phyloP scores from a whole-genome alignment of 2,888 invertebrate species.

The Nomada hirtipes region DNA sequence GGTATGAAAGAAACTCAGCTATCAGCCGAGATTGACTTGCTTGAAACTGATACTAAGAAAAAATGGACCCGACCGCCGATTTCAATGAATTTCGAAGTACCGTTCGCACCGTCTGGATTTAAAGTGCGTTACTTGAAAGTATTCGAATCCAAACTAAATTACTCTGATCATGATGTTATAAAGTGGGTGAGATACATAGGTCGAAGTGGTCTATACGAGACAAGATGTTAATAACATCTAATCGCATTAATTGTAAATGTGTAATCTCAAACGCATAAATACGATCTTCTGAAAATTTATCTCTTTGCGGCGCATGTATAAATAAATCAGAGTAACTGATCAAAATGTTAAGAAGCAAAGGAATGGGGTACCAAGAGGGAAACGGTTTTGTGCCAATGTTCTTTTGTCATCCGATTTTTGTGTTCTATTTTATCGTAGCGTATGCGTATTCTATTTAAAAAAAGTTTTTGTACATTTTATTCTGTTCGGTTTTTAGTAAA shows the following conservation, averaged over 20 bases:
- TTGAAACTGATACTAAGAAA: constrained; percentile 99
- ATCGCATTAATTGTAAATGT: constrained; percentile 70
- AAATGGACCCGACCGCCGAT: constrained; percentile 99
- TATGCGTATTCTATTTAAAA: constrained; percentile 25
- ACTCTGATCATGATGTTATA: constrained; percentile 99
- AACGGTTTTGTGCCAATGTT: constrained; percentile 60
- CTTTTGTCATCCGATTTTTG: constrained; percentile 50
- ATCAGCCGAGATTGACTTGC: constrained; percentile 99
- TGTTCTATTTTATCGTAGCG: constrained; percentile 27
- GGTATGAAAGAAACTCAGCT: constrained; percentile 99
- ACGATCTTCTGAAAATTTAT: constrained; percentile 56
- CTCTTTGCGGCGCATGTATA: constrained; percentile 63
- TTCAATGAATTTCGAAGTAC: constrained; percentile 99
- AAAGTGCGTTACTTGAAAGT: constrained; percentile 99
- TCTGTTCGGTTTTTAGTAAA: constrained; percentile 30
- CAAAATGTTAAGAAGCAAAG: constrained; percentile 37
- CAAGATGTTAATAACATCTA: constrained; percentile 91
- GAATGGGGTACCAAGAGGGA: constrained; percentile 57
- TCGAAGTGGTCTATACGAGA: constrained; percentile 99
- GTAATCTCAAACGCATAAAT: constrained; percentile 71
- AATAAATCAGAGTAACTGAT: constrained; percentile 44
- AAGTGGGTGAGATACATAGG: constrained; percentile 99
- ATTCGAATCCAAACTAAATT: constrained; percentile 99
- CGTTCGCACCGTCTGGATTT: constrained; percentile 99
- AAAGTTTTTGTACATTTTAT: constrained; percentile 44